phyloP scores from a whole-genome alignment of 1,140 invertebrate genomes.

The Drosophila repletoides region DNA sequence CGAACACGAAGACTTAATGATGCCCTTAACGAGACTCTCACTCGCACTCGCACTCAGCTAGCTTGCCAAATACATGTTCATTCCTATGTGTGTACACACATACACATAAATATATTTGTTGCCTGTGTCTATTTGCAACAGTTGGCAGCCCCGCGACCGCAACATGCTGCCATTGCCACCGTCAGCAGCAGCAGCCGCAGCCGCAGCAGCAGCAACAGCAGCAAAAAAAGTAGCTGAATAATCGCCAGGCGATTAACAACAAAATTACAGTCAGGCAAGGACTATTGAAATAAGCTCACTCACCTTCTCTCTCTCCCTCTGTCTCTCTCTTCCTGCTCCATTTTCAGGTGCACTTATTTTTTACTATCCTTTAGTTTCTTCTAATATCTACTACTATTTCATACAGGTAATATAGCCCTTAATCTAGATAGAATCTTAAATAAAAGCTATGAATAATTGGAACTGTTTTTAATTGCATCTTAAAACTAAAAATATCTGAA shows the following conservation, averaged over 20 bases:
- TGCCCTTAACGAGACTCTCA: constrained; percentile 47
- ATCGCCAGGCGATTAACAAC: constrained; percentile 37
- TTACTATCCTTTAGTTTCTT: no score
- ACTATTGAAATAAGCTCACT: constrained; percentile 1
- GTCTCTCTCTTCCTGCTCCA: neutral
- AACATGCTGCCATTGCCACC: neutral
- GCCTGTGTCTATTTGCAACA: constrained; percentile 35
- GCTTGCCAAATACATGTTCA: neutral
- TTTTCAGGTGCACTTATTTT: neutral
- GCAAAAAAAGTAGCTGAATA: constrained; percentile 49
- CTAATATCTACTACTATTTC: no score
- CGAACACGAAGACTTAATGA: constrained; percentile 55
- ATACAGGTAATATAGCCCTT: no score
- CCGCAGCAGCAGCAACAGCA: constrained; percentile 10
- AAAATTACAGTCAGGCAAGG: constrained; percentile 41
- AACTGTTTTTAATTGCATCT: no score
- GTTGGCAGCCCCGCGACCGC: constrained; percentile 8
- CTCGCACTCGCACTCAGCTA: constrained; percentile 23
- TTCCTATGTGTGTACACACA: neutral
- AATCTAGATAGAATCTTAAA: no score
- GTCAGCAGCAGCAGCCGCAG: neutral
- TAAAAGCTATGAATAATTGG: no score
- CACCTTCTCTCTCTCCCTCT: neutral
- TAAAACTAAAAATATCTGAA: no score
- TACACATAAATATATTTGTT: neutral